A percentile compares a stretch with the other conserved stretches of the same genome.
phyloP scores from a whole-genome alignment of 2,888 invertebrate species.

The Brachyptera putata region DNA sequence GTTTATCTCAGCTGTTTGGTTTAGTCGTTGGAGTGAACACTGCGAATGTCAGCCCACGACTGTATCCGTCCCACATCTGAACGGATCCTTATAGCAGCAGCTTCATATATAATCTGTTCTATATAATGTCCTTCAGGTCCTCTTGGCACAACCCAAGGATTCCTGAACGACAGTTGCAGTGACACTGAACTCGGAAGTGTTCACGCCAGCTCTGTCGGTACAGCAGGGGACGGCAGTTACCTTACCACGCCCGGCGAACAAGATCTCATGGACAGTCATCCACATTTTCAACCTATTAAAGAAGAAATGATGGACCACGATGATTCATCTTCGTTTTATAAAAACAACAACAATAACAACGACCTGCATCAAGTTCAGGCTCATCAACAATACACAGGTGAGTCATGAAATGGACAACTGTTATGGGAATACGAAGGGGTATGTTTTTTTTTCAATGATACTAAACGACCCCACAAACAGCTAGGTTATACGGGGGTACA shows the following conservation, averaged over 20 bases:
- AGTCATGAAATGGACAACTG: not conserved
- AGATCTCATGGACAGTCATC: slow-evolving; percentile 23
- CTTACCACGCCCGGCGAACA: slow-evolving; percentile 22
- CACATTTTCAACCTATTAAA: slow-evolving; percentile 45
- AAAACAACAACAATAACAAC: slow-evolving; percentile 16
- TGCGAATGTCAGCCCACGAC: too few relatives aligned
- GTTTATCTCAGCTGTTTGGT: too few relatives aligned
- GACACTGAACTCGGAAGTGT: slow-evolving; percentile 46
- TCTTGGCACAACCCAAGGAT: slow-evolving; percentile 33
- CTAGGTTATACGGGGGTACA: too few relatives aligned
- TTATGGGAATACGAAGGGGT: too few relatives aligned
- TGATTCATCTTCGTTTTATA: slow-evolving; percentile 35
- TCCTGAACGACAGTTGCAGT: slow-evolving; percentile 51
- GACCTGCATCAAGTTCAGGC: slow-evolving; percentile 18
- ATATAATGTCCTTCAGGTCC: too few relatives aligned
- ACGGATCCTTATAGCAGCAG: too few relatives aligned
- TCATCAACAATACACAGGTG: slow-evolving; percentile 25
- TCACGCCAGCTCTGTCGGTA: slow-evolving; percentile 10
- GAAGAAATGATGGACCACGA: slow-evolving; percentile 46
- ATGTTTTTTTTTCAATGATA: too few relatives aligned
- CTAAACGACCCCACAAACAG: too few relatives aligned
- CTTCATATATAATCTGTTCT: too few relatives aligned
- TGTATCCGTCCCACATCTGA: too few relatives aligned
- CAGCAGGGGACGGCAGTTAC: slow-evolving; percentile 20
- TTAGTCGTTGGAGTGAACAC: too few relatives aligned